phyloP scores from a whole-genome alignment of 1,140 invertebrate species.

The Trachelipus rathkii region DNA sequence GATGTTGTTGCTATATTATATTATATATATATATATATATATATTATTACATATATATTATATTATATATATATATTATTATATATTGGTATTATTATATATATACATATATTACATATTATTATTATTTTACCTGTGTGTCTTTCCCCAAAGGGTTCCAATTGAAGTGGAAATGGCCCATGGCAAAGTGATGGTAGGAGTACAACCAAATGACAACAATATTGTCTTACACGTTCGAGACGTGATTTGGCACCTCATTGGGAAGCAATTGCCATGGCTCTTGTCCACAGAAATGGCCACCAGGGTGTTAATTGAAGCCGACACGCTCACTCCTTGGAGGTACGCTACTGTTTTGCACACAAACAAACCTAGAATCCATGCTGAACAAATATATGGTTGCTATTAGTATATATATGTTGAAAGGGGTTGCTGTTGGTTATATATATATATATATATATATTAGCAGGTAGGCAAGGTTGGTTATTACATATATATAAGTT shows the following conservation, averaged over 20 bases:
- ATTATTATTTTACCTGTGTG: slow-evolving; percentile 14
- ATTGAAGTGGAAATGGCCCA: slow-evolving; percentile 60
- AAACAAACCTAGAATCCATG: slow-evolving; percentile 59
- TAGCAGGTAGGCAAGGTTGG: too few species aligned
- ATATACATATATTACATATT: background rate
- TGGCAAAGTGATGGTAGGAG: slow-evolving; percentile 56
- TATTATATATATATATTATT: background rate
- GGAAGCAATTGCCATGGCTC: slow-evolving; percentile 59
- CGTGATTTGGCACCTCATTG: slow-evolving; percentile 56
- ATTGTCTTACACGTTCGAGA: slow-evolving; percentile 51
- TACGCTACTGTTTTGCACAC: slow-evolving; percentile 61
- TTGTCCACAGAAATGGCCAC: slow-evolving; percentile 62
- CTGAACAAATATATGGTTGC: too few species aligned
- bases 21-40: too few species aligned
- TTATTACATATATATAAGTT: too few species aligned
- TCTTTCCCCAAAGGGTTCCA: slow-evolving; percentile 40
- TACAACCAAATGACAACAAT: slow-evolving; percentile 58
- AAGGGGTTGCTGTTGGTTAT: too few species aligned
- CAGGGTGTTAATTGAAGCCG: slow-evolving; percentile 61
- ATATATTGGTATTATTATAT: background rate
- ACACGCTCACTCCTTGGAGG: slow-evolving; percentile 62
- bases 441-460: too few species aligned
- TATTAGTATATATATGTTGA: too few species aligned
- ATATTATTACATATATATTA: too few species aligned
- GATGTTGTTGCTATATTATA: too few species aligned